A percentile compares a stretch with the other conserved stretches of the same genome.
Conservation (phyloP, 2,888 invertebrate species). For the Parnassius apollo region DNA sequence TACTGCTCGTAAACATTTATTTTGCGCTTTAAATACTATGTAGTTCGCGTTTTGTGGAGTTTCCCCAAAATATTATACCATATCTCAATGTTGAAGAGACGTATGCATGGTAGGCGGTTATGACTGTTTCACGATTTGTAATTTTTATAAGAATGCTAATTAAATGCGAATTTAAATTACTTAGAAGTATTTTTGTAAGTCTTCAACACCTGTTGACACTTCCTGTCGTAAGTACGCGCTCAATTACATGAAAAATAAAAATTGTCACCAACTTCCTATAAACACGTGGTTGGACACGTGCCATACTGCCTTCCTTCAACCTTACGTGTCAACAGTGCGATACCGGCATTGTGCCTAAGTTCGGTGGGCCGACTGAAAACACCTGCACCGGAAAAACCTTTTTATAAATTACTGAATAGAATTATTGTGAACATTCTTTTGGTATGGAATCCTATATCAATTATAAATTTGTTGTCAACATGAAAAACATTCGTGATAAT, state of each 20-base stretch:
- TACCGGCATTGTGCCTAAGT: constrained; percentile 15
- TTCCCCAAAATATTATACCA: too few relatives aligned
- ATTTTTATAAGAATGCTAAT: constrained; percentile 15
- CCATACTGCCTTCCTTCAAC: constrained; percentile 14
- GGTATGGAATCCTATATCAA: too few relatives aligned
- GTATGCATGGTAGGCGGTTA: too few relatives aligned
- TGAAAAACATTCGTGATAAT: too few relatives aligned
- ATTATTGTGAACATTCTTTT: too few relatives aligned
- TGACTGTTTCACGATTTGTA: too few relatives aligned
- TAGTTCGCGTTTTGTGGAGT: too few relatives aligned
- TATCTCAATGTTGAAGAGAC: too few relatives aligned
- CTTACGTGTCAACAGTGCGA: constrained; percentile 18
- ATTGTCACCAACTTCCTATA: constrained; percentile 35
- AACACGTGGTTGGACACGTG: constrained; percentile 20
- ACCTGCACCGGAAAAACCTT: not conserved
- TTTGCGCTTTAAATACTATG: too few relatives aligned
- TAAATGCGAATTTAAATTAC: constrained; percentile 15
- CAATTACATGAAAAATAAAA: constrained; percentile 41
- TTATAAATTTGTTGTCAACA: too few relatives aligned
- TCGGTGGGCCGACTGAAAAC: not conserved
- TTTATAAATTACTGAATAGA: not conserved
- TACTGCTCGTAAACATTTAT: too few relatives aligned
- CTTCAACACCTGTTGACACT: constrained; percentile 43
- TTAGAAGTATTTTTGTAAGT: constrained; percentile 27
- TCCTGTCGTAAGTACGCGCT: constrained; percentile 36